phyloP scores from a whole-genome alignment of 2,113 vertebrate genomes.

The Muscicapa adusta region DNA sequence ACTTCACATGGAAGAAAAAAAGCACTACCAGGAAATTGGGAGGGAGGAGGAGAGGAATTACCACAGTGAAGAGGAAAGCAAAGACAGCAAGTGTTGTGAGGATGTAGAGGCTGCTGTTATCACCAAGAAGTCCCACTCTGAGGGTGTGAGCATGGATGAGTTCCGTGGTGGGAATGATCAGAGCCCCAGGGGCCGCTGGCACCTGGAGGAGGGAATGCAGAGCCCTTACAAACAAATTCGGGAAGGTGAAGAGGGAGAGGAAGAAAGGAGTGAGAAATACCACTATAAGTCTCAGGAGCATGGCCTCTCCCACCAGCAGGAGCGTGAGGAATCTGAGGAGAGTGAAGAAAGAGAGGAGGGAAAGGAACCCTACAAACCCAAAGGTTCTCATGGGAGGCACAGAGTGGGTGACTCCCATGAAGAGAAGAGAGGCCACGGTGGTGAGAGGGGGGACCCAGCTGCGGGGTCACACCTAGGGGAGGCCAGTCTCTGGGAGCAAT shows the following conservation, averaged over 20 bases:
- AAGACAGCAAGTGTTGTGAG: conserved; percentile 12
- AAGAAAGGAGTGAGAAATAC: conserved; percentile 26
- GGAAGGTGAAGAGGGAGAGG: conserved; percentile 37
- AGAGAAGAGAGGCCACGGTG: neutral
- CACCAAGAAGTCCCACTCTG: conserved; percentile 21
- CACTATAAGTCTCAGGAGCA: neutral
- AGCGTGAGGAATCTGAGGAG: conserved; percentile 60
- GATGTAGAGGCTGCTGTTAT: neutral
- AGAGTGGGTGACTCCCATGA: conserved; percentile 21
- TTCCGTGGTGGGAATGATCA: neutral
- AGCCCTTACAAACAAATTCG: conserved; percentile 22
- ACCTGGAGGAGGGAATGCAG: conserved; percentile 47
- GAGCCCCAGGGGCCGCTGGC: neutral
- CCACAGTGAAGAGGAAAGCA: conserved; percentile 7
- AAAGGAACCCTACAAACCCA: conserved; percentile 33
- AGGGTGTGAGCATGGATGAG: neutral
- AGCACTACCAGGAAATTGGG: neutral
- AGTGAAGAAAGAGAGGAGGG: conserved; percentile 54
- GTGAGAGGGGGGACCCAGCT: neutral
- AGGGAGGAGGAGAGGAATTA: conserved; percentile 28
- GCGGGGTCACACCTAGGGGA: neutral
- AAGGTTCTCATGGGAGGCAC: conserved; percentile 28
- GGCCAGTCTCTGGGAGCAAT: conserved; percentile 17
- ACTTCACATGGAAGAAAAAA: conserved; percentile 12
- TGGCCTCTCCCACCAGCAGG: neutral